A percentile compares a stretch with the other conserved stretches of the same genome.
Evolutionary conservation across 2,888 invertebrate species (phyloP).

Genomic region (Mactromeris polynyma): DNA sequence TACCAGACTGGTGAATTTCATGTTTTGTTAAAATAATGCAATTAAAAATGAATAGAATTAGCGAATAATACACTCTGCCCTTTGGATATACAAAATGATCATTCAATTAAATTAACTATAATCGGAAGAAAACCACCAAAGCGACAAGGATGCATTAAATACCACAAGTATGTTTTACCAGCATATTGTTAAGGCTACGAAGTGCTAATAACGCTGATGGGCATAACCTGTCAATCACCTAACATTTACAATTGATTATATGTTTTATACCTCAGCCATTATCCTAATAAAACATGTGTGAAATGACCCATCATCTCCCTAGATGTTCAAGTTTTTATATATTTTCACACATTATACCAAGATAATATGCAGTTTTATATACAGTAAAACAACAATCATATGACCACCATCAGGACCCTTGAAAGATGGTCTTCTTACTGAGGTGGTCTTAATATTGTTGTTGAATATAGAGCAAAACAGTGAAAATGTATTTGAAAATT

Average conservation of each 20-base stretch:
- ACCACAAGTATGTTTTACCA: neutral
- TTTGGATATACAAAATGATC: neutral
- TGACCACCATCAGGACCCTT: no score
- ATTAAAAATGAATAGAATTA: neutral
- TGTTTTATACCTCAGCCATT: slow-evolving; percentile 3
- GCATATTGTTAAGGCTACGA: neutral
- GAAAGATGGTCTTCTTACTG: no score
- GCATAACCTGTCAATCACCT: slow-evolving; percentile 32
- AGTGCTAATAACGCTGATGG: neutral
- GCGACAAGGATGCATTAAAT: neutral
- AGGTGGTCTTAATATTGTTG: no score
- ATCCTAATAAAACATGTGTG: neutral
- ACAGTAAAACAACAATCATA: no score
- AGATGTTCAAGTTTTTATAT: neutral
- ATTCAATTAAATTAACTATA: neutral
- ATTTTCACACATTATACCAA: neutral
- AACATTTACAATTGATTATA: slow-evolving; percentile 21
- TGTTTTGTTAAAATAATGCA: neutral
- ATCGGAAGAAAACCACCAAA: neutral
- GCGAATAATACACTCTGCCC: neutral
- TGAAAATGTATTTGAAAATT: no score
- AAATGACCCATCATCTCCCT: neutral
- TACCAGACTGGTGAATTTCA: no score
- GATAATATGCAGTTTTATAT: no score
- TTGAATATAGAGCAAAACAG: no score